Conservation (phyloP, 2,113 vertebrate species). For the Ceuthmochares aereus region DNA sequence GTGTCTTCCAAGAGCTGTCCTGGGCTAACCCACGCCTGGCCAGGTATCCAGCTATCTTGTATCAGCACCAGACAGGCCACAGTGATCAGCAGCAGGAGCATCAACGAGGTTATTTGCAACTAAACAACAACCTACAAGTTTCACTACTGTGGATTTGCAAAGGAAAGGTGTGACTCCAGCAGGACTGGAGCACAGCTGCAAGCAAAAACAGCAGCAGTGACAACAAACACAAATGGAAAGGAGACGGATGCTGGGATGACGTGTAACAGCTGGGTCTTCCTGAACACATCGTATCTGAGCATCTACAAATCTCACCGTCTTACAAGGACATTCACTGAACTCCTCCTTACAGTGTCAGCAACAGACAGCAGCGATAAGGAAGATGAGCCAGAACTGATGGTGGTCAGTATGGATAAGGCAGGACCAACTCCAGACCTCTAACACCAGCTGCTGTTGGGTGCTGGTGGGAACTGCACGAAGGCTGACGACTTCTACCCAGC, state of each 20-base stretch:
- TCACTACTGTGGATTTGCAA: background rate
- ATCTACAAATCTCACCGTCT: background rate
- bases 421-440: background rate
- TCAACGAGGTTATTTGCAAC: background rate
- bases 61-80: background rate
- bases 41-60: background rate
- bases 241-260: background rate
- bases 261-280: background rate
- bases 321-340: background rate
- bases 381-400: background rate
- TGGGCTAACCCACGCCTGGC: background rate
- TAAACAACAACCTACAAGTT: background rate
- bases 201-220: fast-evolving
- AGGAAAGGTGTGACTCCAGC: background rate
- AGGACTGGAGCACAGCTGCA: background rate
- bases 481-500: background rate
- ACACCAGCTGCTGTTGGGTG: fast-evolving
- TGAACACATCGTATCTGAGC: background rate
- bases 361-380: background rate
- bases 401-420: background rate
- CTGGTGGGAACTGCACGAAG: background rate
- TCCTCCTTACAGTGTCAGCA: background rate
- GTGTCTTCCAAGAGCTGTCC: background rate
- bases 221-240: background rate
- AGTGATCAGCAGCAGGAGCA: background rate